Percentiles rank a stretch among this genome's conserved stretches.
These are phyloP conservation scores for Gavia stellata DNA, from an alignment of 2,113 vertebrate genomes.

Conservation along the genomic window DNA sequence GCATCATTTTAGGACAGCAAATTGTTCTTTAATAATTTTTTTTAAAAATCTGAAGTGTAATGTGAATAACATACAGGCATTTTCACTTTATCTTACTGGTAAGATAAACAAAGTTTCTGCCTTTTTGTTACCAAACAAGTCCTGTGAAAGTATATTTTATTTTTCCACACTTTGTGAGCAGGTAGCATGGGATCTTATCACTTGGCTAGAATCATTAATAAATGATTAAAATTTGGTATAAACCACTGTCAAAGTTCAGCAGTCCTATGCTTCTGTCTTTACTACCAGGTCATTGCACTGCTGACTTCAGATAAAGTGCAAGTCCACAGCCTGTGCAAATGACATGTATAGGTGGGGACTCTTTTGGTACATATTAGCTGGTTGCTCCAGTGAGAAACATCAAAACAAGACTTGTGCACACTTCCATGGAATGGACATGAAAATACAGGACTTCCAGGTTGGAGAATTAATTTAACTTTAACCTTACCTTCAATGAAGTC, in stretches of 20 bases:
- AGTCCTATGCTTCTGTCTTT: neutral
- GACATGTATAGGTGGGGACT: neutral
- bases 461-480: neutral
- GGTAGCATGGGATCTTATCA: neutral
- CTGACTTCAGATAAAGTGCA: neutral
- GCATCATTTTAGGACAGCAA: neutral
- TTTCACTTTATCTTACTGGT: slow-evolving; percentile 15
- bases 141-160: neutral
- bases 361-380: neutral
- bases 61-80: neutral
- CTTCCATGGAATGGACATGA: neutral
- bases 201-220: neutral
- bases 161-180: neutral
- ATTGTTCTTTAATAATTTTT: neutral
- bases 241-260: neutral
- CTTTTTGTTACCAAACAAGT: neutral
- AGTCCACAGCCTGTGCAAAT: neutral
- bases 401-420: neutral
- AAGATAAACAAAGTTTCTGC: slow-evolving; percentile 32
- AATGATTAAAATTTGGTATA: neutral
- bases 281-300: neutral
- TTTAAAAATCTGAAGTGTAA: neutral
- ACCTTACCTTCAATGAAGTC: neutral
- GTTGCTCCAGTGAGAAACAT: neutral
- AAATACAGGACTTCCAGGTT: neutral